Percentiles rank a stretch among this genome's conserved stretches.
Conservation (phyloP, 2,888 invertebrate genomes). For the Ichneumon xanthorius region DNA sequence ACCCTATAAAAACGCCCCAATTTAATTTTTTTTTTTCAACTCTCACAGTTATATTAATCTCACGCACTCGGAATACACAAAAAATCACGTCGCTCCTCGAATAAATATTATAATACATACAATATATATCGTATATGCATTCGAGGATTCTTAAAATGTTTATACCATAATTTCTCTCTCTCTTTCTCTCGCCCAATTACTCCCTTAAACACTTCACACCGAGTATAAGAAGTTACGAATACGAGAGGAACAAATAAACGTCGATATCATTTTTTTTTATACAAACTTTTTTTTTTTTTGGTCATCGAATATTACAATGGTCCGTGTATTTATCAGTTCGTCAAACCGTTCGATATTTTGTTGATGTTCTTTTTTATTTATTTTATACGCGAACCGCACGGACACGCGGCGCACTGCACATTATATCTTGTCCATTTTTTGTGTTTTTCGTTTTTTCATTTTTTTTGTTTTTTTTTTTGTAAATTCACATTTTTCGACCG, state of each 20-base stretch:
- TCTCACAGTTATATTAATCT: slow-evolving; percentile 34
- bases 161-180: slow-evolving; percentile 35
- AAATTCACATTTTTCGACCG: slow-evolving; percentile 3
- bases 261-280: slow-evolving; percentile 61
- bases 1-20: slow-evolving; percentile 57
- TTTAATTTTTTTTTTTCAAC: background rate
- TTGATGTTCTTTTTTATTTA: slow-evolving; percentile 29
- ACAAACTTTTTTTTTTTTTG: slow-evolving; percentile 67
- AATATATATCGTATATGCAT: slow-evolving; percentile 43
- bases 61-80: slow-evolving; percentile 20
- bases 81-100: slow-evolving; percentile 31
- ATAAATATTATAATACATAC: slow-evolving; percentile 48
- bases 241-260: slow-evolving; percentile 65
- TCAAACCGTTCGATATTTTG: slow-evolving; percentile 36
- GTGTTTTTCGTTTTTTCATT: slow-evolving; percentile 12
- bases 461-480: slow-evolving; percentile 15
- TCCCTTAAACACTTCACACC: slow-evolving; percentile 29
- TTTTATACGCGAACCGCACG: slow-evolving; percentile 24
- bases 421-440: slow-evolving; percentile 9
- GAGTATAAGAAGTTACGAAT: slow-evolving; percentile 55
- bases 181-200: slow-evolving; percentile 5
- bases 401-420: slow-evolving; percentile 50
- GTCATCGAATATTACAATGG: slow-evolving; percentile 72
- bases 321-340: slow-evolving; percentile 55
- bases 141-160: slow-evolving; percentile 39